Evolutionary conservation across 2,888 invertebrate species (phyloP).

Genomic region (Eupsilia transversa): DNA sequence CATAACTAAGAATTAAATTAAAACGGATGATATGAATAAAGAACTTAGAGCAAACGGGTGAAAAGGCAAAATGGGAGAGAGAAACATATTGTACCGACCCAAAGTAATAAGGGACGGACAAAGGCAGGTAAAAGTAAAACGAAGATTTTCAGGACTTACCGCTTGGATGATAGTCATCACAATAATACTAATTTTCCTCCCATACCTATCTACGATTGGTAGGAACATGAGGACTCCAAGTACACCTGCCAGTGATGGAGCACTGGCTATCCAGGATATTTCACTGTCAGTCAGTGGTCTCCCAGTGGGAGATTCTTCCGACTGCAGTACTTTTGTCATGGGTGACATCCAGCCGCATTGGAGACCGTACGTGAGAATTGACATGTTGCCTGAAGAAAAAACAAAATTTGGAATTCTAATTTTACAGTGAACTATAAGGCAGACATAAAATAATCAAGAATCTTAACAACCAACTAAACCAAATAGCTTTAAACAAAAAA

Average conservation of each 20-base stretch:
- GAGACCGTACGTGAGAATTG: constrained; percentile 83
- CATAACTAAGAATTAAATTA: background rate
- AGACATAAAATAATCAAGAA: background rate
- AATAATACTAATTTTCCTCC: constrained; percentile 83
- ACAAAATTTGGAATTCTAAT: background rate
- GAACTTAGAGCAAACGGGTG: background rate
- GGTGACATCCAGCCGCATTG: constrained; percentile 87
- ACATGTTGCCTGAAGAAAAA: constrained; percentile 77
- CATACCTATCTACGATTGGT: constrained; percentile 80
- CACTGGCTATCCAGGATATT: constrained; percentile 85
- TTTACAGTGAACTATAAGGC: too few relatives aligned
- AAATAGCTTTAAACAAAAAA: background rate
- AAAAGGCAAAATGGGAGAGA: background rate
- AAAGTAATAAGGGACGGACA: background rate
- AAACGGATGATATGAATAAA: background rate
- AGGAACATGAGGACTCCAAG: constrained; percentile 81
- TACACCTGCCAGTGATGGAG: constrained; percentile 82
- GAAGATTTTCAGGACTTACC: constrained; percentile 72
- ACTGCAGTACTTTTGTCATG: constrained; percentile 79
- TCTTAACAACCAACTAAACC: background rate
- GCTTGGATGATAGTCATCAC: constrained; percentile 84
- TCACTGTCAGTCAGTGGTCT: constrained; percentile 77
- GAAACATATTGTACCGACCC: background rate
- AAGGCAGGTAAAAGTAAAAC: background rate
- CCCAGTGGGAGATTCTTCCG: constrained; percentile 77